Base-by-base conservation (phyloP, 2,888 invertebrate genomes). In the Andrena flavipes region DNA sequence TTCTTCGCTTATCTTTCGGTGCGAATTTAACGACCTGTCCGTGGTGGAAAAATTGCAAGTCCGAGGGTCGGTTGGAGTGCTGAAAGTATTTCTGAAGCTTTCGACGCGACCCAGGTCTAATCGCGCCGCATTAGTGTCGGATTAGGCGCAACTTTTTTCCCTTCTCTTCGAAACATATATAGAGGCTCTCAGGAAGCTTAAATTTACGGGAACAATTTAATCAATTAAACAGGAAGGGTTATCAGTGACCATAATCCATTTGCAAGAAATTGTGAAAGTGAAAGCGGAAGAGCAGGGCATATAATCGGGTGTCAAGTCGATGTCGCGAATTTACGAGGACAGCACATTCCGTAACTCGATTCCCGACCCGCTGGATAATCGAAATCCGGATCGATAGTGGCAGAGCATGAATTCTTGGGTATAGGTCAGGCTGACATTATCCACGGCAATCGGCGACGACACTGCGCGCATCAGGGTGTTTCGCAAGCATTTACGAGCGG, bases 351-450 rank as follows among this genome's bases (percentile, higher is more conserved):
- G 4, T 26, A 49, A 59, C 29, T 48, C 16, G 72, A 80, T 73
- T 30, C 59, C n/a, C 42, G n/a, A 16, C 8, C 33, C 49, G n/a
- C 20, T 13, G 33, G 30, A 68, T 64, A 82, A 82, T 72, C 71
- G 68, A 72, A 69, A 71, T 73, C 59, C 63, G 54, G 54, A 73
- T 70, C 63, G 54, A 35, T 65, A 33, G 59, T 68, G 69, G 30
- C 54, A n/a, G 70, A 67, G 26, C 69, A 70, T 62, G 82, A 70
- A 75, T 83, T 67, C 79, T 71, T 67, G 64, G 54, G 48, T 64
- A 70, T 80, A 84, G 84, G 80, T 84, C 80, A 73, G 48, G 23
- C 76, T 68, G 80, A 80, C 76, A 79, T 84, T 84, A 84, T 84
- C 80, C 76, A 10, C 54, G 42, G 65, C 67, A 76, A 84, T 84